These are phyloP conservation scores for Cossypha dichroa DNA, from an alignment of 2,797 vertebrate species.

Conservation along the genomic window DNA sequence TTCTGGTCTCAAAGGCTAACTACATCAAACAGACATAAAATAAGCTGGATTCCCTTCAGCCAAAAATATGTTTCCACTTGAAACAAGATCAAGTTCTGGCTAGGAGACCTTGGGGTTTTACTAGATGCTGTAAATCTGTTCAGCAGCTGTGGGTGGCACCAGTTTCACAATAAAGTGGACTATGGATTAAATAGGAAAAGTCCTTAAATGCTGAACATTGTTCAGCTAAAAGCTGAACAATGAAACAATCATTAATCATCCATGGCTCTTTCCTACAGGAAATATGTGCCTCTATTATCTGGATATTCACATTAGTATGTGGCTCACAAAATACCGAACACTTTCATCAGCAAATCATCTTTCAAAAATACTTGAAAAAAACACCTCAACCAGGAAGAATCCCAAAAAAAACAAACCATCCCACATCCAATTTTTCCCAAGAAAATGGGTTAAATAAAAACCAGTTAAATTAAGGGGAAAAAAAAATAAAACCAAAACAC, in stretches of 20 bases:
- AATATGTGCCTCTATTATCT: conserved; percentile 59
- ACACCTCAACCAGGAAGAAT: background rate
- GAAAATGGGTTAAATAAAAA: conserved; percentile 15
- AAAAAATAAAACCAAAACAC: background rate
- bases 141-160: conserved; percentile 62
- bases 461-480: background rate
- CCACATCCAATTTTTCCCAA: background rate
- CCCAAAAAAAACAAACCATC: background rate
- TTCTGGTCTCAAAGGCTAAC: conserved; percentile 54
- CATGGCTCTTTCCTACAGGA: conserved; percentile 77
- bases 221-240: conserved; percentile 68
- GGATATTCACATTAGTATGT: conserved; percentile 14
- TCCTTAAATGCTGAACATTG: conserved; percentile 72
- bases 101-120: conserved; percentile 44
- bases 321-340: conserved; percentile 1
- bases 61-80: conserved; percentile 69
- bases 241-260: conserved; percentile 78
- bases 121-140: conserved; percentile 61
- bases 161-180: conserved; percentile 58
- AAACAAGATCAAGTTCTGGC: conserved; percentile 53
- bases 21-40: conserved; percentile 59
- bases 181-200: conserved; percentile 59
- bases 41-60: conserved; percentile 41
- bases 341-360: conserved; percentile 15
- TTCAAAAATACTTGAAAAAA: background rate